Conservation (phyloP, 1,140 invertebrate species). For the Meloidogyne chitwoodi region DNA sequence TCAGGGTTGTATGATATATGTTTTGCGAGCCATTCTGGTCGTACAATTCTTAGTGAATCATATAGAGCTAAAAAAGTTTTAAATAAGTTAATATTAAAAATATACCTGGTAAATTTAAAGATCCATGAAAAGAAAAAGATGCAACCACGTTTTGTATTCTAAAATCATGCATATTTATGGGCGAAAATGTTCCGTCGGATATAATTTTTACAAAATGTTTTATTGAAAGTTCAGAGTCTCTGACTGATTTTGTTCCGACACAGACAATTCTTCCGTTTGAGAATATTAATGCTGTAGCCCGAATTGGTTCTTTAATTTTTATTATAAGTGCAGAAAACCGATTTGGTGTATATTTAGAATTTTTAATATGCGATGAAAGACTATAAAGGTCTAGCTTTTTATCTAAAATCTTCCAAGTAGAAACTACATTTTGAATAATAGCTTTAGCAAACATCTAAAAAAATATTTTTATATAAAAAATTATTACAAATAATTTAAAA, state of each 20-base stretch:
- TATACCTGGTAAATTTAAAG: not conserved
- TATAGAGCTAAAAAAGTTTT: not conserved
- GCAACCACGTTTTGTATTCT: not conserved
- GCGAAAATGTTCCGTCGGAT: too few species aligned
- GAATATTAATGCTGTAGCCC: not conserved
- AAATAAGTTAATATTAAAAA: not conserved
- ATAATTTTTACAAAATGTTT: too few species aligned
- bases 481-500: not conserved
- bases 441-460: too few species aligned
- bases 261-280: not conserved
- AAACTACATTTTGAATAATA: not conserved
- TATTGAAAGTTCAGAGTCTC: too few species aligned
- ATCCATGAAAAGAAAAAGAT: not conserved
- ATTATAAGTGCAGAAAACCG: not conserved
- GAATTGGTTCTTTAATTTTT: not conserved
- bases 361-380: not conserved
- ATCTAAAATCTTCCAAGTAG: too few species aligned
- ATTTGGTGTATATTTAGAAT: not conserved
- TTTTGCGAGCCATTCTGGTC: not conserved
- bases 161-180: too few species aligned
- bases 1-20: not conserved
- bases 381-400: not conserved
- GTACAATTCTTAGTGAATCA: not conserved
- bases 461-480: not conserved
- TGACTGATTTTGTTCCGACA: not conserved